Base-by-base conservation (phyloP, 2,888 invertebrate species). In the Stenotaenia linearis region DNA sequence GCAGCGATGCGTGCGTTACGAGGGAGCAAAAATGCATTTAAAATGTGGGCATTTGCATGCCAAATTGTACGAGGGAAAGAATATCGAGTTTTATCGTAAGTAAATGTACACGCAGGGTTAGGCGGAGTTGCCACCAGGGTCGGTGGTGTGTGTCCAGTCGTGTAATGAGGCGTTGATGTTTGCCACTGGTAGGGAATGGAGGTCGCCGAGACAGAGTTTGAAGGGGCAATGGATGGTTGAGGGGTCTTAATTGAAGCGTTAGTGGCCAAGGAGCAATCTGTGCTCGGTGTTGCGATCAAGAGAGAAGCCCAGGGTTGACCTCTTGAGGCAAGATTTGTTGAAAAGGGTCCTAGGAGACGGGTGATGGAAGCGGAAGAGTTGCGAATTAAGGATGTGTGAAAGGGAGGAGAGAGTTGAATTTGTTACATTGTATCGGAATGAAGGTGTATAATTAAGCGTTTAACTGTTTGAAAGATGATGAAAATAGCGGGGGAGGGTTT, bases 101-200 rank as follows among this genome's bases (percentile, higher is more conserved):
- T 28, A 28, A 69, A 28, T 69, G 69, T 9, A 28, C 25, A n/a
- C n/a, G 69, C 25, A 69, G 10, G n/a, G 69, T 69, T 15, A 25
- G 7, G 23, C 10, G 25, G 23, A 28, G 15, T 15, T 28, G 69
- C 69, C 28, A 69, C 69, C 69, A 69, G 69, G 69, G 69, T 69
- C 28, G 69, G 69, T 69, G 69, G 69, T 69, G 69, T 69, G 69
- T 69, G 69, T 69, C 69, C 69, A 69, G 69, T 25, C 69, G 69
- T 69, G 69, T 69, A 69, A 69, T 69, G 69, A 69, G 69, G 69
- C 69, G 69, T 69, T 69, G 69, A 69, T 69, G 69, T 69, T 69
- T 69, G 69, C 69, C 69, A 69, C 69, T 25, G 69, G 23, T 28
- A 69, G 69, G 69, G 69, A 69, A 69, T 69, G 69, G 69, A 69